Evolutionary conservation across 2,888 invertebrate genomes (phyloP).

Genomic region (Scrobipalpa atriplicella): DNA sequence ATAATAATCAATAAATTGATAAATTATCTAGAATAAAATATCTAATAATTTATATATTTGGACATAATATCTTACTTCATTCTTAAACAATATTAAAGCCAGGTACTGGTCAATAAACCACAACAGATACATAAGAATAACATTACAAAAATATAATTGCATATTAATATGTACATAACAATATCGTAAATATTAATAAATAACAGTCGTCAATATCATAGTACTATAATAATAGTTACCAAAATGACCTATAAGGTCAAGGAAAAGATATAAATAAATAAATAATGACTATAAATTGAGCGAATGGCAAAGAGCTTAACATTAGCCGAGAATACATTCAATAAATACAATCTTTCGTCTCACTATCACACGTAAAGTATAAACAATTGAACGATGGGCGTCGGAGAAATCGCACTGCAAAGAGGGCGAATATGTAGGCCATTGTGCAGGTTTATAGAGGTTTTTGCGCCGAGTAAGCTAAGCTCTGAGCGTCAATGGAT

Average conservation of each 20-base stretch:
- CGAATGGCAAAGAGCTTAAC: conserved; percentile 45
- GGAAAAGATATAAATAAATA: conserved; percentile 47
- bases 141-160: conserved; percentile 24
- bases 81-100: conserved; percentile 75
- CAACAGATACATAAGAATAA: conserved; percentile 41
- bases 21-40: conserved; percentile 15
- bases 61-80: conserved; percentile 49
- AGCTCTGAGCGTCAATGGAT: conserved; percentile 88
- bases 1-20: not conserved
- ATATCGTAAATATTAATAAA: conserved; percentile 48
- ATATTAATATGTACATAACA: conserved; percentile 46
- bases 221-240: conserved; percentile 49
- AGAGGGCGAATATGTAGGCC: conserved; percentile 66
- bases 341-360: conserved; percentile 64
- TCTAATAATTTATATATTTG: conserved; percentile 37
- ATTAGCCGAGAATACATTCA: conserved; percentile 48
- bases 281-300: conserved; percentile 47
- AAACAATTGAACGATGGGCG: conserved; percentile 53
- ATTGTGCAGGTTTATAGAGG: conserved; percentile 65
- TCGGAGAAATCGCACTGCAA: conserved; percentile 67
- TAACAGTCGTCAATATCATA: conserved; percentile 33
- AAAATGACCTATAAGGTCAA: conserved; percentile 49
- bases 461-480: conserved; percentile 91
- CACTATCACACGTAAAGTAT: conserved; percentile 54
- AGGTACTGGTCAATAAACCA: conserved; percentile 54